Evolutionary conservation across 2,113 vertebrate genomes (phyloP), one percentile per base, ranked within the genome.

Genomic region (Megaleporinus macrocephalus): DNA sequence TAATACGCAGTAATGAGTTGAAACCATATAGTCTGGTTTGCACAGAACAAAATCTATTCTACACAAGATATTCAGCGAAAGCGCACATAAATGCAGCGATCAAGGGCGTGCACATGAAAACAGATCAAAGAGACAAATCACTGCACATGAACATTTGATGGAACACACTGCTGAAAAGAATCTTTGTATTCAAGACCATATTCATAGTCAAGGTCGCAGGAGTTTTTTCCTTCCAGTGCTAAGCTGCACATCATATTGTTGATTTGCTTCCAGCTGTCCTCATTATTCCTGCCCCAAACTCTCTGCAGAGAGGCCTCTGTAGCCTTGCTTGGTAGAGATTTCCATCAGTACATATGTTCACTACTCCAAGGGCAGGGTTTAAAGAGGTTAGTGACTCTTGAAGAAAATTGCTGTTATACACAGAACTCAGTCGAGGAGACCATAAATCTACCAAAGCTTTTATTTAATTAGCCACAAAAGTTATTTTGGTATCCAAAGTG

Each of bases 221-320:
- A 55, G 18, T 22, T 51, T 22, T 51, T 16, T 51, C 1, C 49
- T 51, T 51, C 14, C 15, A 5, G 18, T 51, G 49, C 49, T 51
- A 51, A 51, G 20, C 16, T 55, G 9, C 29, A 36, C 63, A 18
- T 24, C 4, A 66, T 4, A 20, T 49, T 65, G 41, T 78, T 78
- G 47, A 62, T 78, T 53, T 36, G 41, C 30, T 55, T 18, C 41
- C 76, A 78, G 76, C 76, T 78, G 76, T 78, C 76, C 76, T 57
- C 36, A 51, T 79, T 69, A 79, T 69, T 68, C 49, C 49, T 30
- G 65, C 20, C 47, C 53, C n/a, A 20, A 20, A 29, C 22, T 6
- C 49, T 65, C 22, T 18, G 20, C 14, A 76, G 74, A 15, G 20
- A 29, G 12, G 2, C 41, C 12, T 16, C 55, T 15, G 14, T 36